phyloP scores from a whole-genome alignment of 2,888 invertebrate species.

The Globia sparganii region DNA sequence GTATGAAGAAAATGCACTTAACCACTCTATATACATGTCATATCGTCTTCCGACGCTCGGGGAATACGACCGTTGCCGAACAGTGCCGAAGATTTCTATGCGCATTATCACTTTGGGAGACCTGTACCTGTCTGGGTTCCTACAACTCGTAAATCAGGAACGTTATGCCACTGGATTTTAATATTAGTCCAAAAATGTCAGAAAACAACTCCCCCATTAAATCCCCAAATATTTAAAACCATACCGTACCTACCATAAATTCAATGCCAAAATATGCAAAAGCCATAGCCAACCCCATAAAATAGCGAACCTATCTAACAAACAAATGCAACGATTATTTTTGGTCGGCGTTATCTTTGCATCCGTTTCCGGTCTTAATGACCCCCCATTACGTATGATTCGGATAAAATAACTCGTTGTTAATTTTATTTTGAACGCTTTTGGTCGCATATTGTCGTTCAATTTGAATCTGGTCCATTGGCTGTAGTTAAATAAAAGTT shows the following conservation, averaged over 20 bases:
- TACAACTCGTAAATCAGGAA: neutral
- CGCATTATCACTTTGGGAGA: no score
- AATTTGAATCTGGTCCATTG: conserved; percentile 42
- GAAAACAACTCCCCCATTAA: neutral
- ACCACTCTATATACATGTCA: no score
- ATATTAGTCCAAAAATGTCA: neutral
- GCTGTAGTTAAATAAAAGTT: conserved; percentile 45
- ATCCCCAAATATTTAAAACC: neutral
- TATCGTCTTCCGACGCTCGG: no score
- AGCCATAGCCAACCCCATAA: conserved; percentile 37
- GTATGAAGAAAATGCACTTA: no score
- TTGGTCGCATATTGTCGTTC: conserved; percentile 42
- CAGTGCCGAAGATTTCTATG: no score
- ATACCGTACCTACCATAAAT: neutral
- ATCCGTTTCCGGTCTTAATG: conserved; percentile 61
- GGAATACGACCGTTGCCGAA: no score
- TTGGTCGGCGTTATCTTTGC: conserved; percentile 57
- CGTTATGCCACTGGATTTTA: neutral
- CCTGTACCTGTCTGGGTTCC: no score
- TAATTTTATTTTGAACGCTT: conserved; percentile 57
- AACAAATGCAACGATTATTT: conserved; percentile 57
- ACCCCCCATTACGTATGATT: conserved; percentile 59
- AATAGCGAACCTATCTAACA: conserved; percentile 38
- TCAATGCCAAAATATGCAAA: conserved; percentile 24
- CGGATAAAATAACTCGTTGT: conserved; percentile 57